Evolutionary conservation across 2,797 vertebrate species (phyloP), one percentile per base, ranked within the genome.

Genomic region (Sarcophilus harrisii): DNA sequence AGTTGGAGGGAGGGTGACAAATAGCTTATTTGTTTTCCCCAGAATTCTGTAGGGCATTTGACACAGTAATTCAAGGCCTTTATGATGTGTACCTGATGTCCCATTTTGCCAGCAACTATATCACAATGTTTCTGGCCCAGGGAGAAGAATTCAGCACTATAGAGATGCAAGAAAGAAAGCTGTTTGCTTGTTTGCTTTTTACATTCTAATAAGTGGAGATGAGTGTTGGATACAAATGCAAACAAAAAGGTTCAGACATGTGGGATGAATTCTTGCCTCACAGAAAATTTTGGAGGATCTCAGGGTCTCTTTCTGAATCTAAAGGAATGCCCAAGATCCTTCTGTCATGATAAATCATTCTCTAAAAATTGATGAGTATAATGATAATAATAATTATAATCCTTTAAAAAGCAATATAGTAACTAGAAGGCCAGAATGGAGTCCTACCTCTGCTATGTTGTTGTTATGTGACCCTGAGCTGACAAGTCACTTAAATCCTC

Each of bases 21-120:
- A 90, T 90, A 57, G 90, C 90, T 90, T 90, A 90, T 90, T 90
- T 90, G 90, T 90, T 90, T 90, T 54, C 54, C 54, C 54, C 54
- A 54, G 90, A 57, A 90, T 90, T 90, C 49, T 90, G 90, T 28
- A 52, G 90, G 90, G 49, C 90, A 90, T 90, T 54, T 90, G 90
- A 55, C 90, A 90, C 30, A 90, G 90, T 90, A 90, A 57, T 54
- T 57, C 90, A 52, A 90, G 90, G 90, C 49, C 49, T 81, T 54
- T 52, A 57, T 90, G 90, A 90, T 32, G 21, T 52, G 49, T 90
- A 90, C 54, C 90, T 90, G 49, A 57, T 52, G 90, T 90, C 54
- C 90, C 90, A 90, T 90, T 90, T 90, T 90, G 52, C 52, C 73
- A 81, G 73, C 73, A 81, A 45, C 73, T 81, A 45, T 81, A 81